These are phyloP conservation scores for Mastomys coucha DNA, from an alignment of 2,113 vertebrate genomes.

Conservation along the genomic window DNA sequence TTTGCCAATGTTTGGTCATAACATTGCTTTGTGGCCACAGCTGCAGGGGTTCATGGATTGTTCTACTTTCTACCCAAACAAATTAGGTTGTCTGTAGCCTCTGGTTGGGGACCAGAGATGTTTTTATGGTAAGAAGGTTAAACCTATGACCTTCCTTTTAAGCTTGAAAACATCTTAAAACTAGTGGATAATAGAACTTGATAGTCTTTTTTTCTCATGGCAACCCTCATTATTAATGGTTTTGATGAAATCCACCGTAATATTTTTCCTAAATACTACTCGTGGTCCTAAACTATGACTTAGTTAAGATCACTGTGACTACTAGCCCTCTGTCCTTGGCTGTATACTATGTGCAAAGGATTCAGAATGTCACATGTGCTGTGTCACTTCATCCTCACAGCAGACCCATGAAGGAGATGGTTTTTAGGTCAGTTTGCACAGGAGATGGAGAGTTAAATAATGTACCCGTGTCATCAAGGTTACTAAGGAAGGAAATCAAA, in stretches of 20 bases:
- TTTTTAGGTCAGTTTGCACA: background rate
- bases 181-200: background rate
- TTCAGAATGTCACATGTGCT: background rate
- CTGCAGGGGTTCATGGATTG: slow-evolving; percentile 33
- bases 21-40: background rate
- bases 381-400: background rate
- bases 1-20: background rate
- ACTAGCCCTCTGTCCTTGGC: background rate
- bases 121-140: background rate
- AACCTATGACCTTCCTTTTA: slow-evolving; percentile 45
- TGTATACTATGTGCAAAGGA: background rate
- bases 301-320: background rate
- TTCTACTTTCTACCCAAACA: background rate
- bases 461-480: background rate
- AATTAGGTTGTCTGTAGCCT: background rate
- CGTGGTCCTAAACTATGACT: background rate
- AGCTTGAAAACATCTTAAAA: slow-evolving; percentile 21
- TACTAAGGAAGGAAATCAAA: background rate
- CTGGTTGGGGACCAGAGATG: background rate
- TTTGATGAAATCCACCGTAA: background rate
- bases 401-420: background rate
- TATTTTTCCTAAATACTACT: background rate
- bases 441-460: background rate
- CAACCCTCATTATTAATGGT: background rate
- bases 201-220: background rate